Evolutionary conservation across 2,888 invertebrate genomes (phyloP), one percentile per base, ranked within the genome.

Genomic region (Himalopsyche japonica): DNA sequence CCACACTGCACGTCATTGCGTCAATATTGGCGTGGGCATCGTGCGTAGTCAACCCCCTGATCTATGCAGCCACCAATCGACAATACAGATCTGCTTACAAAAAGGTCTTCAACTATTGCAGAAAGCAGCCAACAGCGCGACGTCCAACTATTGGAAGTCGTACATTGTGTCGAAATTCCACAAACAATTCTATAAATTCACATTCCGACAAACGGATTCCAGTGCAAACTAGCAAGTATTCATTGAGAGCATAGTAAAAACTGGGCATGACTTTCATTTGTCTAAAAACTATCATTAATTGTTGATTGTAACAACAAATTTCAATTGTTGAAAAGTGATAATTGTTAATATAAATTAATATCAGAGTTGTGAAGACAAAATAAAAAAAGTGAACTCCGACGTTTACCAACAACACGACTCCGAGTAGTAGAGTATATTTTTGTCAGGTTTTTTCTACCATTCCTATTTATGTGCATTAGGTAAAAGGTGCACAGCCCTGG

Each of bases 1-100:
- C 97, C 4, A 94, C 94, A 90, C 90, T 97, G 0, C 97, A 98
- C 89, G 95, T 97, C 86, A 92, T 97, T 82, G 96, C 97, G 0
- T 97, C 97, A 0, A 94, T 97, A 81, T 92, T 97, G 87, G 97
- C 97, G 0, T 98, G 98, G 97, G 96, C 97, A 0, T 97, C 97
- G 0, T 96, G 97, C 85, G 97, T 97, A 80, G 93, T 97, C 87
- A 98, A 98, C 91, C 98, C 98, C 0, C 93, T 98, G 86, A 97
- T 98, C 87, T 98, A 98, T 91, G 97, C 97, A 4, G 96, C 96
- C 8, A 97, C 97, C 87, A 98, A 97, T 90, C 93, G 96, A 87
- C 96, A 97, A 88, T 98, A 98, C 89, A 89, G 93, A 86, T 92
- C 93, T 1, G 94, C 94, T 0, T 94, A 94, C 88, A 92, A 91